Evolutionary conservation across 1,140 invertebrate genomes (phyloP).

Genomic region (Leguminivora glycinivorella): DNA sequence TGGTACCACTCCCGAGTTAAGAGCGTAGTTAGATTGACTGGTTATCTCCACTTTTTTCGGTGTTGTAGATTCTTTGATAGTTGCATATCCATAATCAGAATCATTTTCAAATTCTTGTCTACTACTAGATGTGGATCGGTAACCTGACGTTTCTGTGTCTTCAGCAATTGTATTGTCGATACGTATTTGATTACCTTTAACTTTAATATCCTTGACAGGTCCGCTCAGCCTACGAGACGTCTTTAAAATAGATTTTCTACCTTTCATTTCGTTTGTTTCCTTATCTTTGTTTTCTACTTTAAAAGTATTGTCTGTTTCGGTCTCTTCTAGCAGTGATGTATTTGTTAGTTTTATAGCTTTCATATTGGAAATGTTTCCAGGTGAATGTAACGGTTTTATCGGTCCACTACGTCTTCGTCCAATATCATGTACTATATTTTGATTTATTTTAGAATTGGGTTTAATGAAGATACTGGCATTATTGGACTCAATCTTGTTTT

Average conservation of each 20-base stretch:
- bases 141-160: conserved; percentile 81
- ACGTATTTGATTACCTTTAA: conserved; percentile 33
- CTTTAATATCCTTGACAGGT: conserved; percentile 46
- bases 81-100: conserved; percentile 80
- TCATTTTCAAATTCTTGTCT: conserved; percentile 77
- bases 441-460: conserved; percentile 31
- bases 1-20: conserved; percentile 67
- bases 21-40: conserved; percentile 53
- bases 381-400: conserved; percentile 46
- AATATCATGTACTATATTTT: conserved; percentile 21
- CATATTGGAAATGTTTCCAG: conserved; percentile 47
- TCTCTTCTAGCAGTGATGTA: conserved; percentile 39
- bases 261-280: conserved; percentile 39
- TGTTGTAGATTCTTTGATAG: conserved; percentile 72
- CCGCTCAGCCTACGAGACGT: conserved; percentile 54
- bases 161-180: conserved; percentile 60
- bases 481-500: conserved; percentile 33
- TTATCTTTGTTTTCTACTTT: conserved; percentile 29
- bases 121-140: conserved; percentile 75
- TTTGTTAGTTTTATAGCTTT: conserved; percentile 34
- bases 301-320: conserved; percentile 31
- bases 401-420: conserved; percentile 52
- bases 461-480: background rate
- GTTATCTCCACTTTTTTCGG: conserved; percentile 70
- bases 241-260: conserved; percentile 71